These are phyloP conservation scores for Lophotis ruficrista DNA, from an alignment of 2,113 vertebrate genomes.

Conservation along the genomic window DNA sequence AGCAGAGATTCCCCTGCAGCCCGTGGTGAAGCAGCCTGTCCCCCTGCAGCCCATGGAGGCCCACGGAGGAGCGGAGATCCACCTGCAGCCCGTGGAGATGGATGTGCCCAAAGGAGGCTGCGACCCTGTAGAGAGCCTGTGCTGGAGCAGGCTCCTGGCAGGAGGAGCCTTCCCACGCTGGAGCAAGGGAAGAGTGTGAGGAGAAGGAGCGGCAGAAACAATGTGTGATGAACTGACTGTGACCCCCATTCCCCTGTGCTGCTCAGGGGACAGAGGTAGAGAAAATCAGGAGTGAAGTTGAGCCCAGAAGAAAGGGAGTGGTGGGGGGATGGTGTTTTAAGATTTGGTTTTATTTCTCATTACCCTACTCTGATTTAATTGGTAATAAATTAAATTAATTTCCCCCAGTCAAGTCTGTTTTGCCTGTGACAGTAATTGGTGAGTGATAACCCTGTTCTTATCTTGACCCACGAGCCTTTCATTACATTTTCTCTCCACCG, in stretches of 20 bases:
- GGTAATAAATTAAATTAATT: neutral
- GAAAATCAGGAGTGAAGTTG: neutral
- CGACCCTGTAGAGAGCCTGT: accelerated
- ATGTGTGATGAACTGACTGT: neutral
- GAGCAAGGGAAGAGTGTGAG: neutral
- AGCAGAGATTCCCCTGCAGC: neutral
- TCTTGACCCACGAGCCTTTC: neutral
- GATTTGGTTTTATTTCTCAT: neutral
- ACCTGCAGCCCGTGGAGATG: neutral
- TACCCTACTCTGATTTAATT: neutral
- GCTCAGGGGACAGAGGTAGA: too few species aligned
- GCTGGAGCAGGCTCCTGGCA: neutral
- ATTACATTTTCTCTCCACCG: neutral
- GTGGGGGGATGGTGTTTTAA: too few species aligned
- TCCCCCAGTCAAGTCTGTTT: neutral
- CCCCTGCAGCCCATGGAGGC: neutral
- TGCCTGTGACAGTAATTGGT: neutral
- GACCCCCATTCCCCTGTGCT: neutral
- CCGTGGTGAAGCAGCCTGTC: neutral
- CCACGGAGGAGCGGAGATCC: neutral
- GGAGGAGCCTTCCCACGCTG: neutral
- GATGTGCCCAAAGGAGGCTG: neutral
- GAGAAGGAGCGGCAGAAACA: neutral
- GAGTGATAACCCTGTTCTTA: neutral
- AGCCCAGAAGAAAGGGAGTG: too few species aligned